Evolutionary conservation across 2,888 invertebrate species (phyloP), one percentile per base, ranked within the genome.

Genomic region (Tipula lateralis): DNA sequence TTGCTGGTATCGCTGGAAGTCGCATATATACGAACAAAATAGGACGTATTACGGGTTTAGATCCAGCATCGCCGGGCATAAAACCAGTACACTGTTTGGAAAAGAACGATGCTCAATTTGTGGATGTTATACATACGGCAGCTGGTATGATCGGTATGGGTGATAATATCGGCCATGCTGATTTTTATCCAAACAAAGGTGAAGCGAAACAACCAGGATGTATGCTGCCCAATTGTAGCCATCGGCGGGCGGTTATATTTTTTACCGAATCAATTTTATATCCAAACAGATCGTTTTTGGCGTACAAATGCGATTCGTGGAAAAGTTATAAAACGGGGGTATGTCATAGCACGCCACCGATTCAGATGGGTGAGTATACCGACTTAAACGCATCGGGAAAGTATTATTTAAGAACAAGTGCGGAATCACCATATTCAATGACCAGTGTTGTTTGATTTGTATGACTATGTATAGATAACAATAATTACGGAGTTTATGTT

Each of bases 181-280:
- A 95, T 89, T 95, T 95, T 88, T 95, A 94, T 89, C 95, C 95
- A 0, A 95, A 95, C 88, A 92, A 92, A 12, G 95, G 95, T 0
- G 89, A 87, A 36, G 91, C 93, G 0, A 91, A 91, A 0, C 95
- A 95, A 87, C 95, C 95, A 0, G 95, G 95, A 0, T 95, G 95
- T 87, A 90, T 5, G 1, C 1, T 30, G 1, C n/a, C 6, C 1
- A 82, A 30, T 82, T 95, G 95, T 89, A 95, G 95, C 87, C 95
- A 95, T 88, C 92, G 92, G 0, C 91, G 94, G 85, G 91, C 94
- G 0, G 91, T 92, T 87, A 88, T 88, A 84, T 94, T 91, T 87
- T 95, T 93, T 88, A 91, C 91, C 0, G 94, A 94, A 88, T 95
- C 95, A 3, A 92, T 95, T 13, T 30, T 82, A 89, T 90, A n/a